Conservation (phyloP, 2,888 invertebrate species). For the Drosophila leonis region DNA sequence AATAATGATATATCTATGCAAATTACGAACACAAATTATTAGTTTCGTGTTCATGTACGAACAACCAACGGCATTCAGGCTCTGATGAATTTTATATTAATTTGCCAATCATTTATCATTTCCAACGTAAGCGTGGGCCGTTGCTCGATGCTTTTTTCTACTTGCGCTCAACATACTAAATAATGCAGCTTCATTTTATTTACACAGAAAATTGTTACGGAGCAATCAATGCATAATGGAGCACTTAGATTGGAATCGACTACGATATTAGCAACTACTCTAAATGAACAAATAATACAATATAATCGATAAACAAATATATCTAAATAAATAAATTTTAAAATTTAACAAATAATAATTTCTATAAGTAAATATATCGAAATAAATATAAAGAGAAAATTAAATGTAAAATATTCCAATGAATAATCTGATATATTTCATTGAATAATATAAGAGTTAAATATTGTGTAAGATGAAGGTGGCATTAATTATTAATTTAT, state of each 20-base stretch:
- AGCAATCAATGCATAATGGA: neutral
- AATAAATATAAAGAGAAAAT: too few species aligned
- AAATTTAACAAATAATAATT: neutral
- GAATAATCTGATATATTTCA: too few species aligned
- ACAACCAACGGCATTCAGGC: constrained; percentile 29
- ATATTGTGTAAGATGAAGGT: too few species aligned
- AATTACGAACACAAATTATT: constrained; percentile 71
- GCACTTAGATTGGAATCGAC: neutral
- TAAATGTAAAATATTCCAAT: too few species aligned
- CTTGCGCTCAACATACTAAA: neutral
- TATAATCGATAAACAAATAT: too few species aligned
- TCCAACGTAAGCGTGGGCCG: constrained; percentile 12
- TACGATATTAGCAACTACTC: neutral
- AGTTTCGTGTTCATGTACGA: constrained; percentile 58
- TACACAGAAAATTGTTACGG: neutral
- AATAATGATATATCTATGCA: constrained; percentile 81
- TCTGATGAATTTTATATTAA: constrained; percentile 68
- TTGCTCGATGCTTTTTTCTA: neutral
- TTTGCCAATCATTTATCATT: constrained; percentile 73
- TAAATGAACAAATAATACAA: neutral
- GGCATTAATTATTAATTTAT: too few species aligned
- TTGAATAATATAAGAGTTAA: too few species aligned
- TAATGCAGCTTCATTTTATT: neutral
- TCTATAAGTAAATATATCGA: too few species aligned
- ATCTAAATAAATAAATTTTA: neutral